A percentile compares a stretch with the other conserved stretches of the same genome.
phyloP scores from a whole-genome alignment of 2,888 invertebrate genomes.

The Chydorus sphaericus region DNA sequence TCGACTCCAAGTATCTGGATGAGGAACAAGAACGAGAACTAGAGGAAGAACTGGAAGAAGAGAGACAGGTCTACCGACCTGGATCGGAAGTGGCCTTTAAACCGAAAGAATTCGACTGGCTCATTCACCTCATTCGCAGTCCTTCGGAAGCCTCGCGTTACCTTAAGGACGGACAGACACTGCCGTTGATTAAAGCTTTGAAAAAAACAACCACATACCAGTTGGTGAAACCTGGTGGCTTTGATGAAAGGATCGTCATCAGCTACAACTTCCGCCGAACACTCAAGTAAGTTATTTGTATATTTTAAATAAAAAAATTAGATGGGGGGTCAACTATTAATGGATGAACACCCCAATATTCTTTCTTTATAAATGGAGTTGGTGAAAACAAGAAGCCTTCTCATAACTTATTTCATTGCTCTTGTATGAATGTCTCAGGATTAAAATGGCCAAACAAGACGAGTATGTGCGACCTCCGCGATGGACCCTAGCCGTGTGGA shows the following conservation, averaged over 20 bases:
- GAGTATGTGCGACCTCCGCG: constrained; percentile 16
- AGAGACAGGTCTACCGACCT: constrained; percentile 16
- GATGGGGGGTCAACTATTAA: too few relatives aligned
- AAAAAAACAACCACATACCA: constrained; percentile 10
- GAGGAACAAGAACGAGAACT: constrained; percentile 19
- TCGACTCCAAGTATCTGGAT: constrained; percentile 13
- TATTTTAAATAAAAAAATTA: too few relatives aligned
- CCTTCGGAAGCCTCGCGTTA: neutral
- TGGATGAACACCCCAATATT: too few relatives aligned
- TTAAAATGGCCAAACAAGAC: neutral
- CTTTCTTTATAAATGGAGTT: too few relatives aligned
- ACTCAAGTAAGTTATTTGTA: too few relatives aligned
- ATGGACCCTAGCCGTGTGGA: constrained; percentile 13
- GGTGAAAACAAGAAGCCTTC: too few relatives aligned
- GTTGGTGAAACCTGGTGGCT: neutral
- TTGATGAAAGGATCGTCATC: constrained; percentile 14
- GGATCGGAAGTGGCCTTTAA: neutral
- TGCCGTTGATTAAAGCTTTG: constrained; percentile 13
- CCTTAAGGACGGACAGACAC: constrained; percentile 9
- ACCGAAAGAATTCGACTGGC: constrained; percentile 1
- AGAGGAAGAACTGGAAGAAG: constrained; percentile 18
- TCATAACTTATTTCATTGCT: too few relatives aligned
- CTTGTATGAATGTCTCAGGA: too few relatives aligned
- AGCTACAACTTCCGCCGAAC: constrained; percentile 14
- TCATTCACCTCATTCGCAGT: constrained; percentile 3